Evolutionary conservation across 2,797 vertebrate genomes (phyloP).

Genomic region (Sylvia borin): DNA sequence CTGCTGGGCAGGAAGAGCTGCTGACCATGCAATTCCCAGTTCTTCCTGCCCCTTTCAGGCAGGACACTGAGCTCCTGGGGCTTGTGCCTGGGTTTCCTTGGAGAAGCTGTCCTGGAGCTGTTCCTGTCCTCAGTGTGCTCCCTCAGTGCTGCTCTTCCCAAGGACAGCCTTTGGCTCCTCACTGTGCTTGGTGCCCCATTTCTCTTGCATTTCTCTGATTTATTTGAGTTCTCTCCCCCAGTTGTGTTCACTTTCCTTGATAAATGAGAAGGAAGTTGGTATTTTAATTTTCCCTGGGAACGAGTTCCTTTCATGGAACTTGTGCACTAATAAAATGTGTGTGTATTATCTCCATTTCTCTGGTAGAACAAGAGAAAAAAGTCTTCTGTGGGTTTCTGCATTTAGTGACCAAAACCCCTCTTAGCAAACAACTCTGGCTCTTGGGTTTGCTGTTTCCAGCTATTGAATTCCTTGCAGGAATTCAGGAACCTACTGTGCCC

Average conservation of each 20-base stretch:
- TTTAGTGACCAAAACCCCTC: not conserved
- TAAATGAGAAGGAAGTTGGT: not conserved
- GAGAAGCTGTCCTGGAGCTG: not conserved
- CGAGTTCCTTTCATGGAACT: not conserved
- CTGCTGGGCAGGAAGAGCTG: not conserved
- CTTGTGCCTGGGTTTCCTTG: fast-evolving
- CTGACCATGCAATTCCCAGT: not conserved
- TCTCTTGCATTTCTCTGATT: not conserved
- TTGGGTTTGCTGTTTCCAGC: not conserved
- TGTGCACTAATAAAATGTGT: not conserved
- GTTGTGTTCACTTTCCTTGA: not conserved
- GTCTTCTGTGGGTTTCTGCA: not conserved
- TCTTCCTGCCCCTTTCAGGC: not conserved
- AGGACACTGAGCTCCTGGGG: fast-evolving
- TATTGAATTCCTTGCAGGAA: not conserved
- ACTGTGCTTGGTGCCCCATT: not conserved
- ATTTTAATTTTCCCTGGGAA: not conserved
- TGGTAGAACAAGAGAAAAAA: not conserved
- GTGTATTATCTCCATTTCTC: not conserved
- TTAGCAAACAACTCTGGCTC: not conserved
- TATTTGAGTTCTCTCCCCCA: not conserved
- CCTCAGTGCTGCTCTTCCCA: not conserved
- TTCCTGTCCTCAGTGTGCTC: not conserved
- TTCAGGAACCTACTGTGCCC: not conserved
- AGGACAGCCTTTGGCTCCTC: not conserved